Evolutionary conservation across 2,888 invertebrate species (phyloP).

Genomic region (Sturmia bella): DNA sequence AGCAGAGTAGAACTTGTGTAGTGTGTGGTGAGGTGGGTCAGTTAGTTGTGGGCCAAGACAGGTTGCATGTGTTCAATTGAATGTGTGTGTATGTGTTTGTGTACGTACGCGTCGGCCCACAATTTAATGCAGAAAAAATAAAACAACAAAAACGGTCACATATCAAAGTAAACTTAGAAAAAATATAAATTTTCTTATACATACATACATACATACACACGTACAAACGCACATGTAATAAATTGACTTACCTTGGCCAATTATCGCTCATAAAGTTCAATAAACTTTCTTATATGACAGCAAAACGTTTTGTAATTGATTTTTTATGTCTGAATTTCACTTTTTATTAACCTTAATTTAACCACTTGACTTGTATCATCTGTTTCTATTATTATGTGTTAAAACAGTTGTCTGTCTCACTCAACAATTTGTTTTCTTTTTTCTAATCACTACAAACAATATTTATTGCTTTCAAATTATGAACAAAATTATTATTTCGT

Average conservation of each 20-base stretch:
- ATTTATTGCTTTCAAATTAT: too few relatives aligned
- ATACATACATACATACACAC: not conserved
- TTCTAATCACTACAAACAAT: too few relatives aligned
- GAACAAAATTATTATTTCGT: too few relatives aligned
- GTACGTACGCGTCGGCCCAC: not conserved
- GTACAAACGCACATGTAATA: not conserved
- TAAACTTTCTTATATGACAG: slow-evolving; percentile 29
- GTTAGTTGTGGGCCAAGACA: slow-evolving; percentile 12
- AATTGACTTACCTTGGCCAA: slow-evolving; percentile 59
- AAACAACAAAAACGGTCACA: slow-evolving; percentile 4
- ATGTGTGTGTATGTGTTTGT: not conserved
- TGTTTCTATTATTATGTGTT: not conserved
- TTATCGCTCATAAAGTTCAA: slow-evolving; percentile 49
- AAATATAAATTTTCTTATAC: not conserved
- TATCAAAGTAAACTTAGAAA: slow-evolving; percentile 8
- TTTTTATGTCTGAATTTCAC: slow-evolving; percentile 28
- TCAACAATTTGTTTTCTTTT: too few relatives aligned
- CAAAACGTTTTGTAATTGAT: slow-evolving; percentile 1
- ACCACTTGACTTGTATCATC: not conserved
- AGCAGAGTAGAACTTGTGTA: not conserved
- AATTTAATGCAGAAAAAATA: not conserved
- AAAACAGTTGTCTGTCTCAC: too few relatives aligned
- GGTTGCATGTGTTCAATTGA: not conserved
- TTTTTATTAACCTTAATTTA: slow-evolving; percentile 30
- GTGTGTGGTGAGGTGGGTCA: slow-evolving; percentile 41